phyloP scores from a whole-genome alignment of 2,113 vertebrate species.

The Pedionomus torquatus region DNA sequence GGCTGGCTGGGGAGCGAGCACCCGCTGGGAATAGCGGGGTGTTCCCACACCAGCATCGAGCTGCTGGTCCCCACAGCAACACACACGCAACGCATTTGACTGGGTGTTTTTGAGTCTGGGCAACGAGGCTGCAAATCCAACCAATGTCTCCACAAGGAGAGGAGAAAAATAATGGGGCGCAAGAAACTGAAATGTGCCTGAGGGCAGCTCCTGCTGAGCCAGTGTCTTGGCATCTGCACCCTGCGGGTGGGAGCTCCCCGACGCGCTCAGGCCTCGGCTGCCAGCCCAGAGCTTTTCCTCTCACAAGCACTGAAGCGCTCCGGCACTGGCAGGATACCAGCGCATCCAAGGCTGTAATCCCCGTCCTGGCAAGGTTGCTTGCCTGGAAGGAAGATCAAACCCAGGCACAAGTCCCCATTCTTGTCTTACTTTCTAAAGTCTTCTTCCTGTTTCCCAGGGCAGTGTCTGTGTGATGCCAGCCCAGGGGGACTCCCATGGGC shows the following conservation, averaged over 20 bases:
- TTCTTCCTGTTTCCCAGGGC: conserved; percentile 28
- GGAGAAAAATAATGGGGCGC: neutral
- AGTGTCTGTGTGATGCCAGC: neutral
- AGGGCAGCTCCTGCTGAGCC: neutral
- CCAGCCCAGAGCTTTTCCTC: neutral
- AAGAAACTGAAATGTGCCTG: neutral
- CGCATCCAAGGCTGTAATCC: conserved; percentile 16
- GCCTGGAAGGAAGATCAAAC: conserved; percentile 24
- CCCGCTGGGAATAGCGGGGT: neutral
- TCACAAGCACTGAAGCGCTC: neutral
- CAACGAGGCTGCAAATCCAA: neutral
- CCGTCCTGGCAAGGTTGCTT: neutral
- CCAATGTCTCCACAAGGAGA: neutral
- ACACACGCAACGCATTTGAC: neutral
- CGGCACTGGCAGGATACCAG: neutral
- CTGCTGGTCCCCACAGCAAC: neutral
- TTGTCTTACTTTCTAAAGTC: neutral
- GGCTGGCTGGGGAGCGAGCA: neutral
- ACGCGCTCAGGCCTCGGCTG: neutral
- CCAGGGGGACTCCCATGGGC: neutral
- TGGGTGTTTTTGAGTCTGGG: neutral
- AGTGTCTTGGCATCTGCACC: neutral
- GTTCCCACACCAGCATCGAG: accelerated
- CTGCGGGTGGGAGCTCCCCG: neutral
- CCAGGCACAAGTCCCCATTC: neutral